Conservation (phyloP, 2,888 invertebrate species). For the Aricia artaxerxes region DNA sequence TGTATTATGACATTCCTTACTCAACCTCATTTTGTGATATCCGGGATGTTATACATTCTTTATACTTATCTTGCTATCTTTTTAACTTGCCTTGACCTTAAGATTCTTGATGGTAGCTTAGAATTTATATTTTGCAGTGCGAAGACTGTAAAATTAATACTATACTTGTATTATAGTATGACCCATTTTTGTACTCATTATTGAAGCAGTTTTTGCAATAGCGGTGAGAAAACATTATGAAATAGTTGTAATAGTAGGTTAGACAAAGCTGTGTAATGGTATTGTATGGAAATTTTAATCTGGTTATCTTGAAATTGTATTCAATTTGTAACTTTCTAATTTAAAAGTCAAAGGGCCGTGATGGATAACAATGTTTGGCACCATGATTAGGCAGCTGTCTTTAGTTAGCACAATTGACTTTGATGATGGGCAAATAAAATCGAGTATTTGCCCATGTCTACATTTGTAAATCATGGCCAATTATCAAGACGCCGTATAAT, state of each 20-base stretch:
- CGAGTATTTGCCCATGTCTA: too few relatives aligned
- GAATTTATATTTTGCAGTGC: neutral
- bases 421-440: too few relatives aligned
- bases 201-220: neutral
- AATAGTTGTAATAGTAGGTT: neutral
- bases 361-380: neutral
- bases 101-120: slow-evolving; percentile 18
- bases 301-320: neutral
- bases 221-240: neutral
- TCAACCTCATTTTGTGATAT: slow-evolving; percentile 44
- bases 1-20: slow-evolving; percentile 37
- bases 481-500: too few relatives aligned
- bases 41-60: slow-evolving; percentile 41
- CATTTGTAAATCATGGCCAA: too few relatives aligned
- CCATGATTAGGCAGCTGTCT: neutral
- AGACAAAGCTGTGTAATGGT: neutral
- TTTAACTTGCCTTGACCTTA: neutral
- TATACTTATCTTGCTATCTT: slow-evolving; percentile 19
- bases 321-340: neutral
- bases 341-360: neutral
- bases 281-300: neutral
- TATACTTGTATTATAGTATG: neutral
- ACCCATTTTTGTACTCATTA: neutral
- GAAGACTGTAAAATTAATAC: neutral
- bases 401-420: too few relatives aligned